A percentile compares a stretch with the other conserved stretches of the same genome.
phyloP scores from a whole-genome alignment of 1,140 invertebrate species.

The Brachionus calyciflorus region DNA sequence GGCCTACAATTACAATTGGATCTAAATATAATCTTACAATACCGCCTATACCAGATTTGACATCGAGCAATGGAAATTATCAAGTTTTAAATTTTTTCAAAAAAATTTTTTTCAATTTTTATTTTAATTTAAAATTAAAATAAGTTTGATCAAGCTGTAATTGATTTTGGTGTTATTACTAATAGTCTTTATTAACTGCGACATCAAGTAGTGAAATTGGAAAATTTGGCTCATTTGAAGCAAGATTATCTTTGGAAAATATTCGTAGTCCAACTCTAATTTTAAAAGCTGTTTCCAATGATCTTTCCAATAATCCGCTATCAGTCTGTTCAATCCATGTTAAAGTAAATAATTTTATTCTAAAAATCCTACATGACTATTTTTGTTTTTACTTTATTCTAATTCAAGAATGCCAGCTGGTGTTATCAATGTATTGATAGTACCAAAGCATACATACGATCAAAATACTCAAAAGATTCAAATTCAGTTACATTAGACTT shows the following conservation, averaged over 20 bases:
- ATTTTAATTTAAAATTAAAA: constrained; percentile 43
- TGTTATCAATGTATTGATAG: constrained; percentile 14
- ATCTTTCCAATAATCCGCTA: background rate
- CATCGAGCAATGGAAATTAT: constrained; percentile 39
- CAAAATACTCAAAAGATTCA: background rate
- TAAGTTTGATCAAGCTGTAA: constrained; percentile 60
- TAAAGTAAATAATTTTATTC: no score
- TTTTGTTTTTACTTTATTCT: no score
- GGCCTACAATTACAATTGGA: constrained; percentile 51
- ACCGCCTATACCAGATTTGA: constrained; percentile 21
- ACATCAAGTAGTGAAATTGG: constrained; percentile 33
- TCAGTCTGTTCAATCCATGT: constrained; percentile 20
- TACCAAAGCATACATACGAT: constrained; percentile 27
- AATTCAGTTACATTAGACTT: constrained; percentile 12
- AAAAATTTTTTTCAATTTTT: background rate
- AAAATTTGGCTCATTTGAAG: constrained; percentile 3
- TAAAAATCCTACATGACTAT: no score
- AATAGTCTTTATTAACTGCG: constrained; percentile 49
- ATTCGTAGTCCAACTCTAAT: background rate
- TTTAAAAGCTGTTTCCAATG: background rate
- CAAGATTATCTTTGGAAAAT: background rate
- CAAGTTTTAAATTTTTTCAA: constrained; percentile 32
- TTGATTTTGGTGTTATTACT: constrained; percentile 59
- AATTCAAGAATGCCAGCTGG: background rate
- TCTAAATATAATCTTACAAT: constrained; percentile 48